Evolutionary conservation across 1,140 invertebrate species (phyloP).

Genomic region (Diabrotica undecimpunctata): DNA sequence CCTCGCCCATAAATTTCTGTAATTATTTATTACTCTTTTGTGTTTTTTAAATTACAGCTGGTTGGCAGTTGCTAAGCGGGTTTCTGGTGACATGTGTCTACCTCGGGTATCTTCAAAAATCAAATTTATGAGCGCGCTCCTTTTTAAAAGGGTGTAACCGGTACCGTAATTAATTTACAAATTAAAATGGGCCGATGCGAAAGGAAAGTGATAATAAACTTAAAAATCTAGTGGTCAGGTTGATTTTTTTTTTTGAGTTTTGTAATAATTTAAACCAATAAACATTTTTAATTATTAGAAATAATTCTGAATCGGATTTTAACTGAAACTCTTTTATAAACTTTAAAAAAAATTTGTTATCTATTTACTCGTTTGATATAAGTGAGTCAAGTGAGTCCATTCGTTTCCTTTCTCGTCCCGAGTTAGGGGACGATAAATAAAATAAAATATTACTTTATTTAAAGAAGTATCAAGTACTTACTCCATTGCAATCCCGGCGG

Average conservation of each 20-base stretch:
- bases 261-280: not conserved
- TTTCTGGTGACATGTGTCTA: conserved; percentile 33
- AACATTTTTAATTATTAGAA: not conserved
- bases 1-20: conserved; percentile 29
- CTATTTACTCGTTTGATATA: no score
- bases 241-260: not conserved
- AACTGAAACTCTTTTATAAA: not conserved
- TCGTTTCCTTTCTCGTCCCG: no score
- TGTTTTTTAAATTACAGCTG: conserved; percentile 35
- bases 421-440: no score
- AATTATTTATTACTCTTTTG: conserved; percentile 36
- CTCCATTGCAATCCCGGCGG: no score
- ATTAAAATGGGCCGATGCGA: not conserved
- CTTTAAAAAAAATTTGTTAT: no score
- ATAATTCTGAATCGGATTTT: not conserved
- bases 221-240: not conserved
- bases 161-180: conserved; percentile 12
- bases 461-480: no score
- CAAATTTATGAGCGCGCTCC: conserved; percentile 8
- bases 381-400: no score
- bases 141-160: conserved; percentile 11
- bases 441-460: no score
- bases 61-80: conserved; percentile 36
- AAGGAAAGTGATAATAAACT: not conserved
- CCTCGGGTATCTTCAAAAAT: conserved; percentile 7